Evolutionary conservation across 2,113 vertebrate species (phyloP), one percentile per base, ranked within the genome.

Genomic region (Alces alces): DNA sequence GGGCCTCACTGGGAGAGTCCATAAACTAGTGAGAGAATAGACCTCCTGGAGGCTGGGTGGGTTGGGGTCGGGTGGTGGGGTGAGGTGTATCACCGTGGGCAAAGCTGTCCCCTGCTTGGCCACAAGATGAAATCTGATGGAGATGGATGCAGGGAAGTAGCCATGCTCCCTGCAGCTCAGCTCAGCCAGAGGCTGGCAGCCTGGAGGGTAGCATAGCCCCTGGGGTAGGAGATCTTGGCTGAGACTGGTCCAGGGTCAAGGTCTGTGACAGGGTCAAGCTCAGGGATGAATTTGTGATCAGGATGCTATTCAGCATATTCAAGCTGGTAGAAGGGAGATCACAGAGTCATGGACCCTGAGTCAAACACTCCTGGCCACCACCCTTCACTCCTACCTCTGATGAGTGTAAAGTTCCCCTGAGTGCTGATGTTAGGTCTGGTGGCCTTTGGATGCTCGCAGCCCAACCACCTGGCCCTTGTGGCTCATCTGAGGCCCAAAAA

Each of bases 251-350:
- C 45, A 2, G 36, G 58, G 61, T 97, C 93, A 97, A 84, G 95
- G 96, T 89, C 91, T 79, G 83, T 61, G 97, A 97, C 97, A 98
- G 96, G 15, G n/a, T 28, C 64, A 84, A 66, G 54, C 14, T 78
- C 36, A 10, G 43, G 85, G 8, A 57, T 58, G 14, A 64, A 16
- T 50, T 57, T 33, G 39, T 95, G 61, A 78, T 50, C 21, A n/a
- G 15, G 33, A 78, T 28, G 78, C 78, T 95, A 11, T 39, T 78
- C 6, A 66, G 47, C 33, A 19, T 10, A 10, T 47, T 78, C 3
- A 33, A 57, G 28, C 7, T 89, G 54, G 60, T 17, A 84, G 47
- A 45, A 85, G 30, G 43, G 61, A 55, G 45, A 52, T 8, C 15
- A 28, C 17, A 45, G n/a, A 1, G 27, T 28, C 5, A 1, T 15